Evolutionary conservation across 2,888 invertebrate genomes (phyloP).

Genomic region (Zonitis immaculata): DNA sequence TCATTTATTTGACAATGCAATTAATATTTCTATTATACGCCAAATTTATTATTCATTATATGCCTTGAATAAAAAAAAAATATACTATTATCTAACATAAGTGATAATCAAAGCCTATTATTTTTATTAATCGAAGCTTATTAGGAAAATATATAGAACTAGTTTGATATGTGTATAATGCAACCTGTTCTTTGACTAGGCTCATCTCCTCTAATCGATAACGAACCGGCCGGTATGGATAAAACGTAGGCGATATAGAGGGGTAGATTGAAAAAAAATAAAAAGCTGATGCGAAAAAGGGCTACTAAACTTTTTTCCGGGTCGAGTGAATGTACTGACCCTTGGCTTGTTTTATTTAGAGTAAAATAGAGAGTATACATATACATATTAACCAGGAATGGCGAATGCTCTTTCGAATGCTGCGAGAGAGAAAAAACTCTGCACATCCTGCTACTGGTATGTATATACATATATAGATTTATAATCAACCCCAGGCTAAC

Average conservation of each 20-base stretch:
- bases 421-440: slow-evolving; percentile 27
- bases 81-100: too few relatives aligned
- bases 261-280: neutral
- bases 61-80: too few relatives aligned
- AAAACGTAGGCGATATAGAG: too few relatives aligned
- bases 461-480: too few relatives aligned
- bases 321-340: slow-evolving; percentile 45
- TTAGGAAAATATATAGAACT: too few relatives aligned
- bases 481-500: slow-evolving; percentile 28
- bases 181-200: neutral
- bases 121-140: too few relatives aligned
- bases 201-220: slow-evolving; percentile 1
- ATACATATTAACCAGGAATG: slow-evolving; percentile 32
- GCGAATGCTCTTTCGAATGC: slow-evolving; percentile 47
- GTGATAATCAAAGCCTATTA: too few relatives aligned
- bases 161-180: too few relatives aligned
- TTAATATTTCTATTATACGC: neutral
- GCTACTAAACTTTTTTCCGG: slow-evolving; percentile 44
- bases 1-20: slow-evolving; percentile 25
- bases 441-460: slow-evolving; percentile 44
- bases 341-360: slow-evolving; percentile 48
- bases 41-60: neutral
- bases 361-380: slow-evolving; percentile 34
- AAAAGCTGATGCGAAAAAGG: slow-evolving; percentile 38
- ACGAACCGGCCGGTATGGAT: neutral